Evolutionary conservation across 2,888 invertebrate genomes (phyloP).

Genomic region (Gastrophysa polygoni): DNA sequence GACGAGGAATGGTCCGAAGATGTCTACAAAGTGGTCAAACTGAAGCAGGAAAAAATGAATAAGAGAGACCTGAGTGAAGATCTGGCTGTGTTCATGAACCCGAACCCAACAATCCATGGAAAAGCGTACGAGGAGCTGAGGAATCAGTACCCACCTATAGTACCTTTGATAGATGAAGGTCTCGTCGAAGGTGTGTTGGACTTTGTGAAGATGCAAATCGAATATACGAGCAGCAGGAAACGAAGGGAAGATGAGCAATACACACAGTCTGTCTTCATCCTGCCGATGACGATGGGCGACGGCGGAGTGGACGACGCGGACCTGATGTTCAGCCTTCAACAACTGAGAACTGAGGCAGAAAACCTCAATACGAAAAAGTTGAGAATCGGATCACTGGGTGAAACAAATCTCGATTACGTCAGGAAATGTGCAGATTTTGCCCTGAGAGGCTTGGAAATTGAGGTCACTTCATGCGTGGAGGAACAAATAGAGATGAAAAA

Average conservation of each 20-base stretch:
- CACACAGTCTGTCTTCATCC: neutral
- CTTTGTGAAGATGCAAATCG: neutral
- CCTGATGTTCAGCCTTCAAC: neutral
- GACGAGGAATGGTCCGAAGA: neutral
- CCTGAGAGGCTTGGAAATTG: neutral
- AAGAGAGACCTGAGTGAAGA: neutral
- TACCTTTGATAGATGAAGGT: neutral
- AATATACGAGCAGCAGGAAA: neutral
- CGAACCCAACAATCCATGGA: neutral
- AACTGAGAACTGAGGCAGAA: slow-evolving; percentile 1
- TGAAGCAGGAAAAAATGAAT: neutral
- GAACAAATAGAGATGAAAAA: neutral
- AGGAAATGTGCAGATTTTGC: slow-evolving; percentile 4
- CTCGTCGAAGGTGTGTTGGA: slow-evolving; percentile 1
- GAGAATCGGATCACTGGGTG: neutral
- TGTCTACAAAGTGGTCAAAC: neutral
- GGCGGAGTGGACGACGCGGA: neutral
- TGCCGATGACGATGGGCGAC: neutral
- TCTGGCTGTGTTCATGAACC: neutral
- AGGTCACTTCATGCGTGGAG: neutral
- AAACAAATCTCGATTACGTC: neutral
- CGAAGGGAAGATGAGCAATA: neutral
- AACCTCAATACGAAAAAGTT: neutral
- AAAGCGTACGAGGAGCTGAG: neutral
- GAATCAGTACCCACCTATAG: neutral